Evolutionary conservation across 1,140 invertebrate species (phyloP).

Genomic region (Meloidogyne floridensis): DNA sequence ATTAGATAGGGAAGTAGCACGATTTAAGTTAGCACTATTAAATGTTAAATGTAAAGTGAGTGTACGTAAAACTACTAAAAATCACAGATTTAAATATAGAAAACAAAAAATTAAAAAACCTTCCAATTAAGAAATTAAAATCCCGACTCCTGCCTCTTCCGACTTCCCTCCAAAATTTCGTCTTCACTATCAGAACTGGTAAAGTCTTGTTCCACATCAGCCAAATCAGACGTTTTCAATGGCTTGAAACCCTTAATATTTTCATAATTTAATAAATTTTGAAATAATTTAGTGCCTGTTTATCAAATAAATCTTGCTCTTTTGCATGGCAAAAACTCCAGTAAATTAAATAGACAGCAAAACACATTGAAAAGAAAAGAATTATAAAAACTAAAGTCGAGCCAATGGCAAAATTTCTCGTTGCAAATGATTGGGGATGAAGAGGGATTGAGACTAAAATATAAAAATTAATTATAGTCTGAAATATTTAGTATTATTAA

Average conservation of each 20-base stretch:
- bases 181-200: conserved; percentile 20
- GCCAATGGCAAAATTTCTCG: neutral
- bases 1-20: neutral
- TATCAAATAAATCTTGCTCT: conserved; percentile 40
- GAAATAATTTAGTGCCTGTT: conserved; percentile 41
- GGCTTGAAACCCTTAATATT: conserved; percentile 60
- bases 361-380: conserved; percentile 12
- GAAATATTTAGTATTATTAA: no score
- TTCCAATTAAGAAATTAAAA: neutral
- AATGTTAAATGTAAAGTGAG: neutral
- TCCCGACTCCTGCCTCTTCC: conserved; percentile 22
- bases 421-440: neutral
- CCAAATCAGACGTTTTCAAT: conserved; percentile 44
- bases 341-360: conserved; percentile 29
- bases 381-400: conserved; percentile 10
- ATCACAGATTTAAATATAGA: neutral
- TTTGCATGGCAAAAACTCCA: conserved; percentile 19
- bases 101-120: conserved; percentile 4
- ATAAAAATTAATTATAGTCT: neutral
- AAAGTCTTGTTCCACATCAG: conserved; percentile 18
- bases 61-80: neutral
- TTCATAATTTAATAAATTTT: neutral
- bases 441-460: neutral
- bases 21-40: no score
- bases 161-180: neutral